Conservation (phyloP, 2,113 vertebrate genomes). For the Ctenomys sociabilis region DNA sequence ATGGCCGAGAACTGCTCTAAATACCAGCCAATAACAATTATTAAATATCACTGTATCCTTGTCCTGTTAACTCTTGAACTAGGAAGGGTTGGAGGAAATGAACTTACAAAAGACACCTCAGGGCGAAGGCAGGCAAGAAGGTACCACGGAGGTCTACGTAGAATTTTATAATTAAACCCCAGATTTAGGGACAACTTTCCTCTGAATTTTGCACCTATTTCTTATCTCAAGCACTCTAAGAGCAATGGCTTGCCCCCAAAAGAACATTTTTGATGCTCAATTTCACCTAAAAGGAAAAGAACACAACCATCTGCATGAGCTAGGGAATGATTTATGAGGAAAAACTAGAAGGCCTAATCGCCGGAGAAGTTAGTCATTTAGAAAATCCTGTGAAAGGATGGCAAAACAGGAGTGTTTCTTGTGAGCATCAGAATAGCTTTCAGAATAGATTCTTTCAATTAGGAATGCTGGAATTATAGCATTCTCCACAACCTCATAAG, state of each 20-base stretch:
- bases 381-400: slow-evolving; percentile 31
- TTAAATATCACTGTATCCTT: neutral
- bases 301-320: neutral
- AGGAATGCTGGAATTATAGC: slow-evolving; percentile 64
- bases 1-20: neutral
- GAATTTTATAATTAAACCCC: neutral
- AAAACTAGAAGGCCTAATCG: neutral
- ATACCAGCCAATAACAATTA: neutral
- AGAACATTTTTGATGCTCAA: neutral
- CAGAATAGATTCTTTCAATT: slow-evolving; percentile 52
- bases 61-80: neutral
- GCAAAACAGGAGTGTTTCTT: slow-evolving; percentile 24
- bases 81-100: neutral
- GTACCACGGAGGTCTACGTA: neutral
- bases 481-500: slow-evolving; percentile 61
- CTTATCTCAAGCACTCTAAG: neutral
- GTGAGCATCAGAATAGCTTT: slow-evolving; percentile 61
- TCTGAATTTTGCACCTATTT: slow-evolving; percentile 13
- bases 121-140: neutral
- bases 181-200: neutral
- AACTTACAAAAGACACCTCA: neutral
- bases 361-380: slow-evolving; percentile 43
- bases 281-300: slow-evolving; percentile 35
- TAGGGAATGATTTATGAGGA: neutral
- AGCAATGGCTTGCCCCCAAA: neutral